These are phyloP conservation scores for Malurus alboscapulatus DNA, from an alignment of 2,113 vertebrate species.

Conservation along the genomic window DNA sequence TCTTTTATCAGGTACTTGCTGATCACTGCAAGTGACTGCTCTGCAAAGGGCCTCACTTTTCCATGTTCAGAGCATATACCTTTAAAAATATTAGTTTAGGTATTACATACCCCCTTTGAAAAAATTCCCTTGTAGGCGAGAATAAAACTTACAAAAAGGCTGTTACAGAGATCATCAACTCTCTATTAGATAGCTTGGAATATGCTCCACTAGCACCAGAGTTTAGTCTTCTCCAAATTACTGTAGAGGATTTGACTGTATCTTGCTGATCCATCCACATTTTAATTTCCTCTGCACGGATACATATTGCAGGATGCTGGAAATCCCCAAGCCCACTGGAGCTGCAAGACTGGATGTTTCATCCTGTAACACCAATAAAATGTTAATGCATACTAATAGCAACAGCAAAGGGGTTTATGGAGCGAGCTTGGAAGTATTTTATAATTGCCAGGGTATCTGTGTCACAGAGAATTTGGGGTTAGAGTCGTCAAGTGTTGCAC, in stretches of 20 bases:
- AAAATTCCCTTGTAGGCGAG: slow-evolving; percentile 43
- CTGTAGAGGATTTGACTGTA: slow-evolving; percentile 64
- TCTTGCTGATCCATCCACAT: slow-evolving; percentile 71
- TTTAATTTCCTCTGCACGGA: slow-evolving; percentile 69
- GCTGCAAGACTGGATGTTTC: slow-evolving; percentile 64
- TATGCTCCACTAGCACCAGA: slow-evolving; percentile 45
- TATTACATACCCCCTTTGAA: slow-evolving; percentile 9
- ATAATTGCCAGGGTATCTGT: slow-evolving; percentile 42
- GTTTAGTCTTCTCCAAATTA: slow-evolving; percentile 64
- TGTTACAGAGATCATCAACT: slow-evolving; percentile 63
- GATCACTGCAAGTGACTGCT: neutral
- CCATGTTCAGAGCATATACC: neutral
- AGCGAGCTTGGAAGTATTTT: slow-evolving; percentile 37
- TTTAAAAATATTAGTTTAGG: slow-evolving; percentile 35
- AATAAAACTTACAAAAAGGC: slow-evolving; percentile 63
- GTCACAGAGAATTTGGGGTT: slow-evolving; percentile 50
- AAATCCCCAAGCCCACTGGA: slow-evolving; percentile 69
- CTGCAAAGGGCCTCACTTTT: neutral
- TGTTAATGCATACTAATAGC: slow-evolving; percentile 64
- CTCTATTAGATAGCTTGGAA: slow-evolving; percentile 49
- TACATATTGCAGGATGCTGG: slow-evolving; percentile 67
- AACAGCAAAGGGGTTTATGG: slow-evolving; percentile 59
- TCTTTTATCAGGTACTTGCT: neutral
- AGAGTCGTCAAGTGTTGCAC: neutral
- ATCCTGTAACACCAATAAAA: slow-evolving; percentile 63